These are phyloP conservation scores for Tipula vernalis DNA, from an alignment of 2,888 invertebrate genomes.

Conservation along the genomic window DNA sequence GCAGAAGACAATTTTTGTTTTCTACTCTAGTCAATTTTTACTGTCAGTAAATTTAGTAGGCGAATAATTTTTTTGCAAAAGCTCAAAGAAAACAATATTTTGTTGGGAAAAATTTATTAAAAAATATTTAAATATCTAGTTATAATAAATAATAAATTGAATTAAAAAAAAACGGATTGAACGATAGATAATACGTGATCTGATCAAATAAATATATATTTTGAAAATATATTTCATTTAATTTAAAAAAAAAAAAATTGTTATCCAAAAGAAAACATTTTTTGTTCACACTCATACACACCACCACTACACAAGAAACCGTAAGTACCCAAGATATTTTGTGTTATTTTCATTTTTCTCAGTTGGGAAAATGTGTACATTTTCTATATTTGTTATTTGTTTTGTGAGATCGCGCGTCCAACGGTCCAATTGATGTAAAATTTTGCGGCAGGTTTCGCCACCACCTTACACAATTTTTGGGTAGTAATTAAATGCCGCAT, in stretches of 20 bases:
- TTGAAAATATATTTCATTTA: not conserved
- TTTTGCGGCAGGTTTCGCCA: not conserved
- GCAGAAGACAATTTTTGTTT: slow-evolving; percentile 9
- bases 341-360: not conserved
- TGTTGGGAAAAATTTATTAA: not conserved
- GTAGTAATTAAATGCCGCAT: not conserved
- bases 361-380: not conserved
- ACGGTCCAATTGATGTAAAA: not conserved
- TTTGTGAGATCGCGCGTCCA: not conserved
- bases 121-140: not conserved
- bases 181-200: not conserved
- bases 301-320: not conserved
- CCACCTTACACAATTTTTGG: not conserved
- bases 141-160: not conserved
- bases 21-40: slow-evolving; percentile 5
- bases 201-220: not conserved
- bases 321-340: not conserved
- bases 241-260: not conserved
- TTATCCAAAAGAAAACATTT: not conserved
- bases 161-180: not conserved
- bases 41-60: slow-evolving; percentile 9
- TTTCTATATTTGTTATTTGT: not conserved
- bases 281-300: not conserved
- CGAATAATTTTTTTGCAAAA: slow-evolving; percentile 4
- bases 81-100: not conserved